phyloP scores from a whole-genome alignment of 2,797 vertebrate species.

The Carduelis carduelis region DNA sequence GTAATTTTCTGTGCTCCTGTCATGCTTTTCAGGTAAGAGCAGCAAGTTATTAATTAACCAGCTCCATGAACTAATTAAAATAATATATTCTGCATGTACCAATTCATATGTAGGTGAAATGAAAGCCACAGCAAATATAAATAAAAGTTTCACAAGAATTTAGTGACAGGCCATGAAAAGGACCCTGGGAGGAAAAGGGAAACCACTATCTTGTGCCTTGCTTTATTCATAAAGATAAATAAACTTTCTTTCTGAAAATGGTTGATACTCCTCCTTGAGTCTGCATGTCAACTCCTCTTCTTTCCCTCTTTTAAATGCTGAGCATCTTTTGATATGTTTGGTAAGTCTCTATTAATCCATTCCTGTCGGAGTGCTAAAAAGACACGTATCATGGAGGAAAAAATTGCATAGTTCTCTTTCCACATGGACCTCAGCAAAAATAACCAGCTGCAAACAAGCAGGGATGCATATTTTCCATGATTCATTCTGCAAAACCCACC shows the following conservation, averaged over 20 bases:
- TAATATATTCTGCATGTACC: not conserved
- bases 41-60: not conserved
- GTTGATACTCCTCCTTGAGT: not conserved
- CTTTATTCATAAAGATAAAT: not conserved
- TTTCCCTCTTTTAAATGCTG: not conserved
- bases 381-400: not conserved
- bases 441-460: not conserved
- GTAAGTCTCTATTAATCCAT: not conserved
- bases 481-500: constrained; percentile 21
- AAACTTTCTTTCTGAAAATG: not conserved
- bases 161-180: not conserved
- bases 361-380: not conserved
- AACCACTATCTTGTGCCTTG: not conserved
- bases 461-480: constrained; percentile 37
- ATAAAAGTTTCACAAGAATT: not conserved
- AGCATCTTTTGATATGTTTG: not conserved
- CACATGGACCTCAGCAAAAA: not conserved
- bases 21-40: not conserved
- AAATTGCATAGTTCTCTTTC: not conserved
- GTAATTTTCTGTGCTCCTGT: not conserved
- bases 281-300: not conserved
- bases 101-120: not conserved
- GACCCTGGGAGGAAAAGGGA: not conserved
- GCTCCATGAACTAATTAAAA: not conserved
- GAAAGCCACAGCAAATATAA: not conserved